A percentile compares a stretch with the other conserved stretches of the same genome.
Conservation (phyloP, 2,113 vertebrate genomes). For the Protomyctophum bolini region DNA sequence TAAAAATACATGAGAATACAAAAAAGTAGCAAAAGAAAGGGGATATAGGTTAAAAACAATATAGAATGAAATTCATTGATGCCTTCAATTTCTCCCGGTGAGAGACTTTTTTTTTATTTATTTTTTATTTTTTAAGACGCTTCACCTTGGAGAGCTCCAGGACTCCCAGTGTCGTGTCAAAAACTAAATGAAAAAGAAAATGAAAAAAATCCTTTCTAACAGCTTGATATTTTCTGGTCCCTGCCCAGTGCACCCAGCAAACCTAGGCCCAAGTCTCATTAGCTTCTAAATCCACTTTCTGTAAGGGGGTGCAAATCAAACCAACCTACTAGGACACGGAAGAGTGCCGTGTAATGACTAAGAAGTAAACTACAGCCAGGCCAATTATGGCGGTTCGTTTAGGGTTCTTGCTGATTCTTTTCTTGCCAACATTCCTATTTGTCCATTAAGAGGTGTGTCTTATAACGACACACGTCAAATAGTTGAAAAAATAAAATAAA, state of each 20-base stretch:
- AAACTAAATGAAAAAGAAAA: slow-evolving; percentile 23
- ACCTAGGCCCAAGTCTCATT: slow-evolving; percentile 41
- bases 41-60: slow-evolving; percentile 75
- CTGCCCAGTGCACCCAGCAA: slow-evolving; percentile 63
- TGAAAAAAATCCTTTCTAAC: slow-evolving; percentile 42
- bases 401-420: slow-evolving; percentile 35
- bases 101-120: slow-evolving; percentile 47
- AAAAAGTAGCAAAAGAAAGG: slow-evolving; percentile 83
- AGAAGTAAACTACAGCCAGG: slow-evolving; percentile 55
- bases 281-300: slow-evolving; percentile 45
- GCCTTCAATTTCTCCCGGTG: slow-evolving; percentile 72
- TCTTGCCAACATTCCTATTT: slow-evolving; percentile 73
- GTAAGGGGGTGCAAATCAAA: slow-evolving; percentile 45
- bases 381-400: slow-evolving; percentile 51
- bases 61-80: slow-evolving; percentile 73
- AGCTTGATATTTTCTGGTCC: slow-evolving; percentile 71
- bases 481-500: slow-evolving; percentile 53
- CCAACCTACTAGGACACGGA: slow-evolving; percentile 41
- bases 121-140: slow-evolving; percentile 5
- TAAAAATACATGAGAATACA: slow-evolving; percentile 84
- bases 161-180: slow-evolving; percentile 60
- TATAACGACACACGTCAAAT: slow-evolving; percentile 68
- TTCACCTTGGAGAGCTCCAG: slow-evolving; percentile 58
- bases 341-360: slow-evolving; percentile 68
- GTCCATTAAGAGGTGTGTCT: slow-evolving; percentile 68